phyloP scores from a whole-genome alignment of 1,140 invertebrate genomes.

The Coptotermes formosanus region DNA sequence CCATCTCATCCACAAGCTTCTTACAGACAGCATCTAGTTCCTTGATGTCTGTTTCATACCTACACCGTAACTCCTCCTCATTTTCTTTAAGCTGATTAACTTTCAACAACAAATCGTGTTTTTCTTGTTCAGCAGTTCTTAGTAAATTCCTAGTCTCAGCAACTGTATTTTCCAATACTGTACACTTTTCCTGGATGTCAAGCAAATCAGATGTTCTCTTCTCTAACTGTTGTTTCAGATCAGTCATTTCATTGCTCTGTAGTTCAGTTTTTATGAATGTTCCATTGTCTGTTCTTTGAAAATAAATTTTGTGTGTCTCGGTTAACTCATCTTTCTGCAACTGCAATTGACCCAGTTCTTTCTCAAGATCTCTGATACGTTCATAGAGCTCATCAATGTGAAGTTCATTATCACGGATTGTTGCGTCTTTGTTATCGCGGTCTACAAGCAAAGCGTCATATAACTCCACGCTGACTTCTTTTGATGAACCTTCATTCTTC shows the following conservation, averaged over 20 bases:
- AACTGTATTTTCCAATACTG: background rate
- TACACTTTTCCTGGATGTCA: background rate
- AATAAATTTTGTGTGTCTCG: background rate
- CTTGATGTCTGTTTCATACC: background rate
- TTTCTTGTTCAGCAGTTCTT: background rate
- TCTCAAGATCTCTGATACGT: slow-evolving; percentile 39
- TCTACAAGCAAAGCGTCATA: slow-evolving; percentile 48
- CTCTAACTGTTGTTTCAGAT: background rate
- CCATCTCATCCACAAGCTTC: background rate
- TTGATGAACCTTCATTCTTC: slow-evolving; percentile 31
- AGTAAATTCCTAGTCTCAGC: background rate
- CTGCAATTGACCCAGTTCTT: slow-evolving; percentile 34
- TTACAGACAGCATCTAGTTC: background rate
- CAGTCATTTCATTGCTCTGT: background rate
- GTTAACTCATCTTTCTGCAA: background rate
- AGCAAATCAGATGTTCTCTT: background rate
- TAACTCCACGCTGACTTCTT: slow-evolving; percentile 43
- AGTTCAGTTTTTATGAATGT: background rate
- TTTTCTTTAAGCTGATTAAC: background rate
- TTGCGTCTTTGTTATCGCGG: slow-evolving; percentile 47
- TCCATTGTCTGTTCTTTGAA: no score
- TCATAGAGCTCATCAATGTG: slow-evolving; percentile 45
- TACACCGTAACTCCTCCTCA: background rate
- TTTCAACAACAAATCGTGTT: background rate
- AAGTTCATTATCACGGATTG: slow-evolving; percentile 46